phyloP scores from a whole-genome alignment of 2,888 invertebrate genomes.

The Darwinula stevensoni region DNA sequence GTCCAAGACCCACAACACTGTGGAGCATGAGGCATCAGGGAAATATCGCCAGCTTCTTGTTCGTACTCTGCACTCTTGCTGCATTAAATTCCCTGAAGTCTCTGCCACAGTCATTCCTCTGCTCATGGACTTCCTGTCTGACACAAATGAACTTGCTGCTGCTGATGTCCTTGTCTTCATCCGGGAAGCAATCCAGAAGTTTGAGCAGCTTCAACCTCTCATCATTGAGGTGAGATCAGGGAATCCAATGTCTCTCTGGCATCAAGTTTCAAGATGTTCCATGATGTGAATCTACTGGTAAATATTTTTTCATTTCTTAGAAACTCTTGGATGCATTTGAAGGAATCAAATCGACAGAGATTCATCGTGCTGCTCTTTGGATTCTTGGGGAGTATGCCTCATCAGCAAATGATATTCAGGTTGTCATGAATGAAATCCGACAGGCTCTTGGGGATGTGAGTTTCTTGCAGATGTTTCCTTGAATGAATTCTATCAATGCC shows the following conservation, averaged over 20 bases:
- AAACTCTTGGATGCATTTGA: slow-evolving; percentile 47
- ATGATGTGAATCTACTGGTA: too few relatives aligned
- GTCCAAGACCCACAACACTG: slow-evolving; percentile 49
- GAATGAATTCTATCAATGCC: slow-evolving; percentile 7
- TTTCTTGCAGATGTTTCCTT: slow-evolving; percentile 4
- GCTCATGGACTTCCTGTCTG: slow-evolving; percentile 67
- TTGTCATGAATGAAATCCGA: slow-evolving; percentile 44
- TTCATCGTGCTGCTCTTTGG: slow-evolving; percentile 84
- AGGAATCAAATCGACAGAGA: slow-evolving; percentile 61
- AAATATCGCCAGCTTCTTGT: slow-evolving; percentile 85
- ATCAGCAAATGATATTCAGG: slow-evolving; percentile 37
- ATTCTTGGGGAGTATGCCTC: slow-evolving; percentile 86
- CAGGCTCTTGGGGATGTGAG: slow-evolving; percentile 35
- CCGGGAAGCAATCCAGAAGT: slow-evolving; percentile 80
- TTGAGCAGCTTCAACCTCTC: slow-evolving; percentile 42
- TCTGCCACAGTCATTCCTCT: slow-evolving; percentile 79
- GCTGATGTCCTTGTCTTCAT: slow-evolving; percentile 80
- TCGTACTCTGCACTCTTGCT: slow-evolving; percentile 70
- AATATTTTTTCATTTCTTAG: slow-evolving; percentile 9
- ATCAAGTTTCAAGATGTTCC: too few relatives aligned
- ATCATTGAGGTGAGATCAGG: slow-evolving; percentile 62
- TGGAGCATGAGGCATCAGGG: slow-evolving; percentile 77
- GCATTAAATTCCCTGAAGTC: slow-evolving; percentile 83
- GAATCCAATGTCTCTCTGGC: too few relatives aligned
- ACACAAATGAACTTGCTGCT: slow-evolving; percentile 64